Conservation (phyloP, 2,797 vertebrate genomes). For the Manis crassicaudata region DNA sequence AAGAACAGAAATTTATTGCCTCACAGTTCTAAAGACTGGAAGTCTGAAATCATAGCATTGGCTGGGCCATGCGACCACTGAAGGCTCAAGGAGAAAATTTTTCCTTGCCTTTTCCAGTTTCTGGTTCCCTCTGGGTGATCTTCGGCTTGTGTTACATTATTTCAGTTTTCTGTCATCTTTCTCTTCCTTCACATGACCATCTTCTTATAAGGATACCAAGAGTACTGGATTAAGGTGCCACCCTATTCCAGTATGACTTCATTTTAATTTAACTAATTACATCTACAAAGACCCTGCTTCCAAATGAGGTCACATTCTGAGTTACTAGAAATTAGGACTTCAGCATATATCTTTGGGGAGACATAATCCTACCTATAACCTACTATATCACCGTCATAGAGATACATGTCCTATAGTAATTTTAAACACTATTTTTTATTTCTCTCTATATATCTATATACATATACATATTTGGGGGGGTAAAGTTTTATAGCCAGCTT, state of each 20-base stretch:
- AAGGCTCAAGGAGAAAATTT: not conserved
- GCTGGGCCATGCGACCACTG: not conserved
- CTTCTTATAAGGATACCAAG: not conserved
- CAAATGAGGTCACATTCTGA: not conserved
- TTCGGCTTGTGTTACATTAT: not conserved
- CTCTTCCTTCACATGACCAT: not conserved
- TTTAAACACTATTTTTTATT: not conserved
- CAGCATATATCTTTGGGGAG: not conserved
- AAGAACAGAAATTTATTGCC: not conserved
- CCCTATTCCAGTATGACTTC: not conserved
- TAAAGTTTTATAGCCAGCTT: too few species aligned
- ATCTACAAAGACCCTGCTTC: not conserved
- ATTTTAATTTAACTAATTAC: not conserved
- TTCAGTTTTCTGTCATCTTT: not conserved
- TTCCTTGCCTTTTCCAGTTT: not conserved
- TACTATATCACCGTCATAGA: not conserved
- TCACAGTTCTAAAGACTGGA: not conserved
- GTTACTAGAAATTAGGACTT: not conserved
- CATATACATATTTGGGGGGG: too few species aligned
- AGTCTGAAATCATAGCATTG: not conserved
- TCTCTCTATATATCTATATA: too few species aligned
- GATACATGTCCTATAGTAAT: not conserved
- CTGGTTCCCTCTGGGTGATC: not conserved
- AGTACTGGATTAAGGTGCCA: not conserved
- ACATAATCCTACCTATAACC: not conserved